Evolutionary conservation across 2,888 invertebrate genomes (phyloP).

Genomic region (Dilophus febrilis): DNA sequence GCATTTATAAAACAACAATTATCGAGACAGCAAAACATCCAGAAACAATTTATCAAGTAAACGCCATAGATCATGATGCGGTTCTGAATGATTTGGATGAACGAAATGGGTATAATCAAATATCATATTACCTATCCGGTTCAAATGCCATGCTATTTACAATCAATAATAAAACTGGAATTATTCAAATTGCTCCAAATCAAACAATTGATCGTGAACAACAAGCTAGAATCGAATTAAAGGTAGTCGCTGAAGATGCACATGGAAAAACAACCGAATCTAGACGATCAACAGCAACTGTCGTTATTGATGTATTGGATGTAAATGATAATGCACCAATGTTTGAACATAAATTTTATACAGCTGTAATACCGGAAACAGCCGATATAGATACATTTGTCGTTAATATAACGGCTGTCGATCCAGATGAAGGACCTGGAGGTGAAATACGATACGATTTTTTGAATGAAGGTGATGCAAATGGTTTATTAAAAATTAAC

Average conservation of each 20-base stretch:
- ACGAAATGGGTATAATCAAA: slow-evolving; percentile 45
- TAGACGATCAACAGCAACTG: slow-evolving; percentile 42
- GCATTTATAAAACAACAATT: slow-evolving; percentile 46
- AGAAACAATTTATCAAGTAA: slow-evolving; percentile 46
- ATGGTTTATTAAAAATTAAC: slow-evolving; percentile 51
- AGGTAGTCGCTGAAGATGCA: slow-evolving; percentile 58
- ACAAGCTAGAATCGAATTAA: slow-evolving; percentile 48
- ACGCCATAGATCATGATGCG: slow-evolving; percentile 53
- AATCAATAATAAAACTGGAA: slow-evolving; percentile 51
- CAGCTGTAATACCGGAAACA: slow-evolving; percentile 62
- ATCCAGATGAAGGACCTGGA: slow-evolving; percentile 58
- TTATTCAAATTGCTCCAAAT: slow-evolving; percentile 46
- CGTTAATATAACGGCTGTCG: slow-evolving; percentile 49
- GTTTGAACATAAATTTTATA: slow-evolving; percentile 44
- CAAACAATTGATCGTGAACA: slow-evolving; percentile 55
- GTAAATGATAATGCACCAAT: slow-evolving; percentile 63
- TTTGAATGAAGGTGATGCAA: slow-evolving; percentile 53
- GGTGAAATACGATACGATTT: slow-evolving; percentile 56
- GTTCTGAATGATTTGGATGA: slow-evolving; percentile 38
- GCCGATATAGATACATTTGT: slow-evolving; percentile 47
- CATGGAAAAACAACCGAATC: slow-evolving; percentile 51
- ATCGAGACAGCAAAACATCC: slow-evolving; percentile 53
- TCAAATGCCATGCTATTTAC: slow-evolving; percentile 56
- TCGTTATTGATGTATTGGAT: slow-evolving; percentile 52
- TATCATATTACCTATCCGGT: slow-evolving; percentile 53